Base-by-base conservation (phyloP, 2,888 invertebrate genomes). In the Notodonta ziczac region DNA sequence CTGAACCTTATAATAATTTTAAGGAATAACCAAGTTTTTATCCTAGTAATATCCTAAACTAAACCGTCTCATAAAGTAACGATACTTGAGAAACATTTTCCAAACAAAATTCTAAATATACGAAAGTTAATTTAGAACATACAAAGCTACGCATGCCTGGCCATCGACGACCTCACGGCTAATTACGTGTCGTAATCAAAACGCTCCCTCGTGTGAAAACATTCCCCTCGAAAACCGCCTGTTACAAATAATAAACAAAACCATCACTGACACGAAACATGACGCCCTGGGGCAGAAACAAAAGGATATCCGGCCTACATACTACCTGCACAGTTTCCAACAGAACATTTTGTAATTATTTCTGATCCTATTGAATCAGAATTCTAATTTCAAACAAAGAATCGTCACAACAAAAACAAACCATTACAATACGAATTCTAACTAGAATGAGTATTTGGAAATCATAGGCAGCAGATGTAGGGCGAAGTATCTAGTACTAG, bases 231-330 rank as follows among this genome's bases (percentile, higher is more conserved):
- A 77, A 80, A 77, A 70, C 75, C 73, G 77, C 65, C 73, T 70
- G 86, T 82, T 86, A 85, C 78, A 88, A 86, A 88, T 86, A 88
- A 86, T 85, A 86, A 88, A 91, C 90, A 89, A 82, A 83, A 82
- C 80, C 80, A 76, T 79, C 82, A 78, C 85, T 82, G 85, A 87
- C 84, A 84, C 82, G 86, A 85, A 89, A 86, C 88, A 85, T 85
- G 81, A 85, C 74, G 83, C 82, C 81, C 69, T 76, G 62, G 73
- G 70, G 76, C 81, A 85, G 84, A 88, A 89, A 87, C 86, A 85
- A 85, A 84, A 77, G 85, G 85, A 87, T 86, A 85, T 91, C 90
- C 90, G 88, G 83, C 84, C 76, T 72, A 75, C 69, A 80, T 81
- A 76, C 71, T 69, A 76, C 68, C 71, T 69, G 73, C 66, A 61